phyloP scores from a whole-genome alignment of 1,140 invertebrate genomes.

The Odontomachus brunneus region DNA sequence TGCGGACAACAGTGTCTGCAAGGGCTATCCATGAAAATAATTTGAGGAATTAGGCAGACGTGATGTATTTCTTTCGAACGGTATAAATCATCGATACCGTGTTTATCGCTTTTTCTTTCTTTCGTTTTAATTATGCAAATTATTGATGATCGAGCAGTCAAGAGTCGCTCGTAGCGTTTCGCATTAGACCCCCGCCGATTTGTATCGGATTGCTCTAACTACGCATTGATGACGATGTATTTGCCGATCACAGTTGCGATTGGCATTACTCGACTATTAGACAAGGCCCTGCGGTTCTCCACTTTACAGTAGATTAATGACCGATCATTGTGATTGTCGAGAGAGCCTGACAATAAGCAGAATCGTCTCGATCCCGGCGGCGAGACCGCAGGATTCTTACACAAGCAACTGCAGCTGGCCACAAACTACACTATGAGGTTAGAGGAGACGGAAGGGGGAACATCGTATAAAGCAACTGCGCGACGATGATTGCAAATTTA shows the following conservation, averaged over 20 bases:
- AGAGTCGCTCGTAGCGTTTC: neutral
- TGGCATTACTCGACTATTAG: neutral
- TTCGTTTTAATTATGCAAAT: neutral
- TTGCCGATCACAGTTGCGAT: neutral
- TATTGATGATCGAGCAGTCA: neutral
- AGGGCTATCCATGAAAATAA: too few species aligned
- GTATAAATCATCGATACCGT: neutral
- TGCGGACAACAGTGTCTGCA: too few species aligned
- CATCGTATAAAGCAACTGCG: constrained; percentile 5
- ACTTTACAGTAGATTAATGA: constrained; percentile 33
- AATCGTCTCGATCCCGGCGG: neutral
- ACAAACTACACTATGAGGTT: neutral
- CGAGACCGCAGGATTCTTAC: constrained; percentile 32
- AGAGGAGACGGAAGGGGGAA: too few species aligned
- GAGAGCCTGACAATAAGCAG: constrained; percentile 16
- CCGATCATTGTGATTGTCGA: constrained; percentile 9
- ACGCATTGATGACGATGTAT: neutral
- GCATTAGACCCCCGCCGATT: neutral
- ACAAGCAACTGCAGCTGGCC: constrained; percentile 3
- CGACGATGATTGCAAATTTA: constrained; percentile 47
- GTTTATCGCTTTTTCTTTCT: neutral
- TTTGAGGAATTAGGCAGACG: neutral
- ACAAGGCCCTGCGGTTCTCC: constrained; percentile 20
- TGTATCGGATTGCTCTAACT: neutral
- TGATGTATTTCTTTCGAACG: neutral